Base-by-base conservation (phyloP, 2,888 invertebrate species). In the Gymnosoma rotundatum region DNA sequence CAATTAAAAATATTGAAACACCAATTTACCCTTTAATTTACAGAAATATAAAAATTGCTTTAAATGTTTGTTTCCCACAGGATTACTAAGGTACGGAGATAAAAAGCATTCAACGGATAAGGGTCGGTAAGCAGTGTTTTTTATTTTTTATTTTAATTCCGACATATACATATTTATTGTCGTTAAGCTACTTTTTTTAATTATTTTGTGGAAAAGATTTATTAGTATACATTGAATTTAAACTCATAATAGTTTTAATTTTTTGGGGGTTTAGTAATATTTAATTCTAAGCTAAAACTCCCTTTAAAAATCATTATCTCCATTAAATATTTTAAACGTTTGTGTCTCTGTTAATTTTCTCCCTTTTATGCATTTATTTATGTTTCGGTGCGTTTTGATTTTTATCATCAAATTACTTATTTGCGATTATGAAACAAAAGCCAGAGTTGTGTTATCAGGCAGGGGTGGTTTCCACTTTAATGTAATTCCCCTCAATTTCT, bases 1-100 rank as follows among this genome's bases (percentile, higher is more conserved):
- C 67, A 80, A 75, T 69, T 38, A 45, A 63, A 70, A 69, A 69
- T 69, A 36, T 67, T 2, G 4, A 25, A 69, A 74, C 74, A 74
- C 69, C 67, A 74, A 32, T 32, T 32, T 5, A 32, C 7, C 80
- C 80, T 58, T 64, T 63, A 48, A 74, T 63, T 75, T 64, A 50
- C 25, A 54, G n/a, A 48, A 16, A 48, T 16, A n/a, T 48, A 0
- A 14, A 48, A 48, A n/a, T 48, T 48, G 48, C 48, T 48, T 16
- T 16, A 2, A 48, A n/a, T 4, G 1, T n/a, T 48, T 48, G 5
- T n/a, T 45, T 45, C 12, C 5, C 3, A 5, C 48, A 42, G 12
- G n/a, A 14, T 5, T 48, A 48, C n/a, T 48, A 48, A 12, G 12
- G 12, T 42, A 6, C 12, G 32, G 0, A 32, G 8, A 32, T 1